Evolutionary conservation across 2,797 vertebrate species (phyloP).

Genomic region (Antennarius maculatus): DNA sequence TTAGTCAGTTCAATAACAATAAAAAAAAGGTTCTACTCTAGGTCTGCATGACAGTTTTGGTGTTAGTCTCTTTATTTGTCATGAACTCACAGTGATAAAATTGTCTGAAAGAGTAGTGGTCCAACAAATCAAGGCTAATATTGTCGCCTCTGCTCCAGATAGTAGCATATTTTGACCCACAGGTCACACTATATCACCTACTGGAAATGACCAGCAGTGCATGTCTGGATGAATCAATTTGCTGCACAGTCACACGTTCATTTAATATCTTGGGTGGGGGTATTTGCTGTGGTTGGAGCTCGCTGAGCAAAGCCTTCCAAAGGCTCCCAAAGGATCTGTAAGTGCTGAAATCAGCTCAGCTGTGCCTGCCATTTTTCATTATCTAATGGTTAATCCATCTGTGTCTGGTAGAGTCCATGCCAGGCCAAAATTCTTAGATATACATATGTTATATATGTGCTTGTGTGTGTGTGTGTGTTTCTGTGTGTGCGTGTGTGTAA

Average conservation of each 20-base stretch:
- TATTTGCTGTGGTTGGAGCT: conserved; percentile 46
- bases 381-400: conserved; percentile 80
- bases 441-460: too few species aligned
- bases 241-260: conserved; percentile 67
- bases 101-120: conserved; percentile 32
- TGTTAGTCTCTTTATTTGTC: conserved; percentile 29
- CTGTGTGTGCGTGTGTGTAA: neutral
- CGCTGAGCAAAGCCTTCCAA: conserved; percentile 63
- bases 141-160: conserved; percentile 50
- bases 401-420: conserved; percentile 49
- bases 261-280: conserved; percentile 62
- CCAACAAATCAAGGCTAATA: conserved; percentile 71
- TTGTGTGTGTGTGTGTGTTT: too few species aligned
- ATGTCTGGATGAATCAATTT: conserved; percentile 74
- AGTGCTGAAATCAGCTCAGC: conserved; percentile 79
- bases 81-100: conserved; percentile 57
- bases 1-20: conserved; percentile 23
- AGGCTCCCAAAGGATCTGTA: conserved; percentile 69
- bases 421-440: conserved; percentile 44
- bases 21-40: neutral
- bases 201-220: conserved; percentile 73
- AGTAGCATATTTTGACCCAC: conserved; percentile 57
- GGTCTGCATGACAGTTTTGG: conserved; percentile 31
- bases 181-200: conserved; percentile 69
- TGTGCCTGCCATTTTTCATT: conserved; percentile 75